Evolutionary conservation across 2,888 invertebrate species (phyloP).

Genomic region (Cephonodes hylas): DNA sequence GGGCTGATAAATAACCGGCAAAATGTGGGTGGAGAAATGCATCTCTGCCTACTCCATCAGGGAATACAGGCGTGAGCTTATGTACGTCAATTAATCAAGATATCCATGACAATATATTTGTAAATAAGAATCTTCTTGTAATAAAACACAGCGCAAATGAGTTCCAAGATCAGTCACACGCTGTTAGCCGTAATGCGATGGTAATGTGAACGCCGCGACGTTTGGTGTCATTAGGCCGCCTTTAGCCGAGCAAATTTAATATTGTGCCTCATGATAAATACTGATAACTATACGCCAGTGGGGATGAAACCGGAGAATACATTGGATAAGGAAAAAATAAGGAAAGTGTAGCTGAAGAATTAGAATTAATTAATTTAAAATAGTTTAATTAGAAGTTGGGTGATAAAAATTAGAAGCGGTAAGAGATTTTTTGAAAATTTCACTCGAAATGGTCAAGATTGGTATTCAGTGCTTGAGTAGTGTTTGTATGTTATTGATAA

Average conservation of each 20-base stretch:
- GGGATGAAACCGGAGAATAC: not conserved
- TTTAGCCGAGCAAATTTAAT: not conserved
- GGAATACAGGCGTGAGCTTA: not conserved
- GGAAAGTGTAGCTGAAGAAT: too few relatives aligned
- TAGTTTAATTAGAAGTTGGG: too few relatives aligned
- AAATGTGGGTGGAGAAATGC: too few relatives aligned
- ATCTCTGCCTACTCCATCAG: not conserved
- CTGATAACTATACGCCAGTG: not conserved
- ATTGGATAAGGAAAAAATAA: too few relatives aligned
- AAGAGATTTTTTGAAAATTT: too few relatives aligned
- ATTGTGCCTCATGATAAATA: not conserved
- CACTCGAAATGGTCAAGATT: too few relatives aligned
- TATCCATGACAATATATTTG: not conserved
- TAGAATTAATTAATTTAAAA: too few relatives aligned
- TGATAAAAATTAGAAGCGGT: too few relatives aligned
- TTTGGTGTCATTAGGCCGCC: not conserved
- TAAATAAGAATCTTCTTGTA: not conserved
- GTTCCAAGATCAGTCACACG: not conserved
- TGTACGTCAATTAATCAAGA: not conserved
- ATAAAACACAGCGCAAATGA: not conserved
- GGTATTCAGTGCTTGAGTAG: too few relatives aligned
- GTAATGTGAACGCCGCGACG: not conserved
- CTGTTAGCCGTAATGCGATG: not conserved
- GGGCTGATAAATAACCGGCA: too few relatives aligned
- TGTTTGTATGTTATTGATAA: too few relatives aligned